Conservation (phyloP, 2,888 invertebrate species). For the Oligia strigilis region DNA sequence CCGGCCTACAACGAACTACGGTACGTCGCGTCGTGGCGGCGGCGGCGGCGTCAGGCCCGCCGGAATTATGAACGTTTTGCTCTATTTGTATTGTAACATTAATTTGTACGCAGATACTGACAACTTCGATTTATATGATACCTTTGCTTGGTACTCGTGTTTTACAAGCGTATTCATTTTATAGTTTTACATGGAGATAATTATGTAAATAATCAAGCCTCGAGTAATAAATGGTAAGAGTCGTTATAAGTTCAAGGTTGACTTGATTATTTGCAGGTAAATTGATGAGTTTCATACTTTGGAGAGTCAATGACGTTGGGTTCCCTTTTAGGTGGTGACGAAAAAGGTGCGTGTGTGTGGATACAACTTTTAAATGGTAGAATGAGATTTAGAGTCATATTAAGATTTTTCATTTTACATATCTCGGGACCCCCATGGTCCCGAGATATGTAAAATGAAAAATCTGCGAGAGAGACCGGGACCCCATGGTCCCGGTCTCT, state of each 20-base stretch:
- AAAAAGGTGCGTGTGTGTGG: background rate
- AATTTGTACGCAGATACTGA: slow-evolving; percentile 54
- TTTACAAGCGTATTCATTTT: slow-evolving; percentile 23
- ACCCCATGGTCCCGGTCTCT: no score
- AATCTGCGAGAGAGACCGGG: no score
- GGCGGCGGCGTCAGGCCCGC: slow-evolving; percentile 44
- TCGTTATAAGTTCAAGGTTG: slow-evolving; percentile 59
- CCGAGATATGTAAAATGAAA: no score
- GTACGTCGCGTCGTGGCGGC: slow-evolving; percentile 44
- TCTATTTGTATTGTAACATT: slow-evolving; percentile 65
- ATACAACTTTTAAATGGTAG: background rate
- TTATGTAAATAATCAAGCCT: slow-evolving; percentile 24
- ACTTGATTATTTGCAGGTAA: slow-evolving; percentile 49
- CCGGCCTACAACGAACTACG: slow-evolving; percentile 56
- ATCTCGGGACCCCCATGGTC: no score
- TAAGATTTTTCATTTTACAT: background rate
- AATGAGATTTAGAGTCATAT: background rate
- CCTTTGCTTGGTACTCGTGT: slow-evolving; percentile 39
- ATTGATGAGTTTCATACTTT: slow-evolving; percentile 17
- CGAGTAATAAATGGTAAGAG: slow-evolving; percentile 29
- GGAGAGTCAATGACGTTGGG: slow-evolving; percentile 25
- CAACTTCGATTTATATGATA: slow-evolving; percentile 39
- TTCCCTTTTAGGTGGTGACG: background rate
- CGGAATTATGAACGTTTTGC: slow-evolving; percentile 66
- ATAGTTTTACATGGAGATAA: slow-evolving; percentile 30